phyloP scores from a whole-genome alignment of 2,113 vertebrate species.

The Poeciliopsis turrubarensis region DNA sequence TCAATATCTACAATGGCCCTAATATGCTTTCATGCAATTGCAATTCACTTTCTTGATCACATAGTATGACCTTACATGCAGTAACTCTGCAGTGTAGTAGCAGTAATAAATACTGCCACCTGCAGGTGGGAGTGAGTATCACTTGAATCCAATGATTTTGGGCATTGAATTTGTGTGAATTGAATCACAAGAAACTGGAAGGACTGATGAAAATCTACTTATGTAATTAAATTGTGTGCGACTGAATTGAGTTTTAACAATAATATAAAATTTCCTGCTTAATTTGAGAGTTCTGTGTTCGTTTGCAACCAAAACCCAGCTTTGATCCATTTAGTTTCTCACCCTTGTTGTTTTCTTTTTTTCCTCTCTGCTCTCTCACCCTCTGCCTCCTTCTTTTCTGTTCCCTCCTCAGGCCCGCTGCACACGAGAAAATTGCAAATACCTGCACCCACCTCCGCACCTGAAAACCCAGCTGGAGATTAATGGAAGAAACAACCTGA shows the following conservation, averaged over 20 bases:
- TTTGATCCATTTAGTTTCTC: slow-evolving; percentile 18
- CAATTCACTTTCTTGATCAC: too few species aligned
- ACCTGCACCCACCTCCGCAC: slow-evolving; percentile 96
- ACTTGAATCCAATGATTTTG: too few species aligned
- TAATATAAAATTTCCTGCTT: slow-evolving; percentile 13
- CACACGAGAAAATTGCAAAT: slow-evolving; percentile 97
- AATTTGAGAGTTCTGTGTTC: background rate
- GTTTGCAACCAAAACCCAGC: background rate
- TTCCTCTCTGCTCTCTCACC: background rate
- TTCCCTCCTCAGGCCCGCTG: slow-evolving; percentile 87
- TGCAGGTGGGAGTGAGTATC: too few species aligned
- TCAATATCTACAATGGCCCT: too few species aligned
- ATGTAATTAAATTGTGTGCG: slow-evolving; percentile 26
- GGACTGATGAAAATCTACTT: slow-evolving; percentile 16
- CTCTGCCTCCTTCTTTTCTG: background rate
- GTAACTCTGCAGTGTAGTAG: too few species aligned
- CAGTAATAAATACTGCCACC: too few species aligned
- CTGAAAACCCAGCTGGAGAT: slow-evolving; percentile 98
- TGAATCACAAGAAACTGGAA: too few species aligned
- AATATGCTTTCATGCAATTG: too few species aligned
- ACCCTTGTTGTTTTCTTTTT: background rate
- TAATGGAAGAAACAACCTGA: slow-evolving; percentile 97
- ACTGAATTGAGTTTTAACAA: slow-evolving; percentile 7
- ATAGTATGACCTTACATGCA: too few species aligned
- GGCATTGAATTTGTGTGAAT: too few species aligned